Evolutionary conservation across 1,140 invertebrate genomes (phyloP), one percentile per base, ranked within the genome.

Genomic region (Sinella curviseta): DNA sequence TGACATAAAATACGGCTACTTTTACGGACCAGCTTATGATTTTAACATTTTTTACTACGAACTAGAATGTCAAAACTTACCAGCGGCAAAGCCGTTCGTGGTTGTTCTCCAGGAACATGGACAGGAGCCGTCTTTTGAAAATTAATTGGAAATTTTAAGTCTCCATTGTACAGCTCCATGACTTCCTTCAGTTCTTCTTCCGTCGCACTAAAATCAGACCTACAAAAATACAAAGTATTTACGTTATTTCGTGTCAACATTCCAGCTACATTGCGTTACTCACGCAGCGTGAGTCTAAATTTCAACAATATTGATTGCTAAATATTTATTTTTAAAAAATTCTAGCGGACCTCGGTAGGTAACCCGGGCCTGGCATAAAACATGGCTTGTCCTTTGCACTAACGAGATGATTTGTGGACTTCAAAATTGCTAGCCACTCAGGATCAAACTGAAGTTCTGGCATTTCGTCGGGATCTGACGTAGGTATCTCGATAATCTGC

Each of bases 361-460:
- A 88, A 48, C 90, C 90, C 48, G 91, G 90, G 20, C 93, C 93
- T 20, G 96, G 96, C 90, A 97, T 92, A 84, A 94, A 96, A 78
- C 91, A 90, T 36, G 89, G 89, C 8, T 87, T 86, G 82, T 88
- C 90, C 85, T 92, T 93, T 0, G 94, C 90, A 85, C 90, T 93
- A 33, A 96, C 86, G 31, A 98, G 89, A 88, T 97, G 93, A 90
- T 98, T 95, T 0, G 97, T 98, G 67, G 91, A 90, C 85, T 91
- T 91, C 33, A 99, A 88, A 84, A 98, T 91, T 30, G 92, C 91
- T 30, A 99, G 87, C 97, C 97, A 99, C 88, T 99, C 96, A n/a
- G 92, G 87, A 88, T 99, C 97, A 86, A 97, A 94, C 79, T 90
- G 87, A 60, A 93, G 77, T 78, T 30, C 16, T 20, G 60, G 20